These are phyloP conservation scores for Lepidurus couesii DNA, from an alignment of 1,140 invertebrate genomes.

Conservation along the genomic window DNA sequence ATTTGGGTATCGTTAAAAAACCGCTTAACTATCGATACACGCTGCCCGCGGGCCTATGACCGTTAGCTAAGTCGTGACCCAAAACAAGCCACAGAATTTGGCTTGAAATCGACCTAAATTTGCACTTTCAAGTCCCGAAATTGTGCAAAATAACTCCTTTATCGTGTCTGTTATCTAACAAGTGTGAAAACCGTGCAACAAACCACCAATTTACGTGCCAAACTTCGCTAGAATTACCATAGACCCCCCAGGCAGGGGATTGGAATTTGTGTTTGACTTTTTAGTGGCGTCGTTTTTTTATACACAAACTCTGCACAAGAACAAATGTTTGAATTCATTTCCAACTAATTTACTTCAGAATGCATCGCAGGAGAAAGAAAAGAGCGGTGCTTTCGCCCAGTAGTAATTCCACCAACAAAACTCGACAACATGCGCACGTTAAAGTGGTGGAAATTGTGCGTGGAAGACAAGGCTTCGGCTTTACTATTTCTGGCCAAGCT, in stretches of 20 bases:
- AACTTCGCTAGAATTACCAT: neutral
- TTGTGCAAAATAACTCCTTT: neutral
- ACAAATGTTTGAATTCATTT: neutral
- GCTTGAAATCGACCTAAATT: neutral
- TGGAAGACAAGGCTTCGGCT: slow-evolving; percentile 80
- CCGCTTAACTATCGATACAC: neutral
- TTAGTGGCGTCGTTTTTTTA: neutral
- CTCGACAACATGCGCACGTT: neutral
- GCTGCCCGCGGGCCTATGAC: neutral
- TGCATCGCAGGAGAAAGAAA: neutral
- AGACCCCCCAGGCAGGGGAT: slow-evolving; percentile 2
- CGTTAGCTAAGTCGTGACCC: slow-evolving; percentile 5
- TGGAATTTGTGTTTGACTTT: neutral
- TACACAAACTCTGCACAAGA: neutral
- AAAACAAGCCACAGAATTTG: slow-evolving; percentile 3
- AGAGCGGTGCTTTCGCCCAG: neutral
- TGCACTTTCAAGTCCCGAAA: neutral
- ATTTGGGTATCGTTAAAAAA: neutral
- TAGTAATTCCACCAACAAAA: neutral
- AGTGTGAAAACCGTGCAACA: neutral
- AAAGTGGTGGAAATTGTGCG: slow-evolving; percentile 66
- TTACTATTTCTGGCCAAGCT: slow-evolving; percentile 88
- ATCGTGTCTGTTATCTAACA: neutral
- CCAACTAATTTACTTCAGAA: neutral
- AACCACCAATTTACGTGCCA: neutral